A percentile compares a stretch with the other conserved stretches of the same genome.
phyloP scores from a whole-genome alignment of 2,113 vertebrate species.

The Symphodus melops region DNA sequence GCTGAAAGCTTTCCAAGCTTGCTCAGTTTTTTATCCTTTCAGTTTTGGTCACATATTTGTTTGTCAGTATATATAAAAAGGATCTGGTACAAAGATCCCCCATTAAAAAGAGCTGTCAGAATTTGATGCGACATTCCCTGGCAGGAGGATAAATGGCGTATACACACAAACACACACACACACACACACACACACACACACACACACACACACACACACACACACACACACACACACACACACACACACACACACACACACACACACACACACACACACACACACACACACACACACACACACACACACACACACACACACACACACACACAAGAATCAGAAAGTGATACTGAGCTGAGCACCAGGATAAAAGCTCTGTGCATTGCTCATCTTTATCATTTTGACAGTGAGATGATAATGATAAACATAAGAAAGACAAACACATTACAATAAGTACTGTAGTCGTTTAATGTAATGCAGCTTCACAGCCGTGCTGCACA shows the following conservation, averaged over 20 bases:
- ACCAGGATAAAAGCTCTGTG: slow-evolving; percentile 28
- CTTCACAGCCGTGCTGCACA: background rate
- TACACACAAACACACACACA: slow-evolving; percentile 11
- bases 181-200: slow-evolving; percentile 14
- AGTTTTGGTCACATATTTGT: background rate
- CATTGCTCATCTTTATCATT: slow-evolving; percentile 26
- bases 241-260: too few species aligned
- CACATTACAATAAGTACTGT: too few species aligned
- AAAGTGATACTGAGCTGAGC: slow-evolving; percentile 4
- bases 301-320: too few species aligned
- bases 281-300: too few species aligned
- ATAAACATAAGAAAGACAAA: too few species aligned
- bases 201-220: background rate
- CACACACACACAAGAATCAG: too few species aligned
- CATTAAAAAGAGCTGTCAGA: slow-evolving; percentile 16
- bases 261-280: too few species aligned
- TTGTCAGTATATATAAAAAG: slow-evolving; percentile 12
- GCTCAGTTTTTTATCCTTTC: slow-evolving; percentile 2
- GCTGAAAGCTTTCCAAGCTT: background rate
- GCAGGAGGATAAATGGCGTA: slow-evolving; percentile 23
- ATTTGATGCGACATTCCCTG: slow-evolving; percentile 25
- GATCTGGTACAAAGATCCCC: slow-evolving; percentile 16
- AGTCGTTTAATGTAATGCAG: slow-evolving; percentile 11
- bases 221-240: too few species aligned
- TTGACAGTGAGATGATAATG: slow-evolving; percentile 14